Percentiles rank a stretch among this genome's conserved stretches.
Conservation (phyloP, 2,888 invertebrate genomes). For the Agrochola macilenta region DNA sequence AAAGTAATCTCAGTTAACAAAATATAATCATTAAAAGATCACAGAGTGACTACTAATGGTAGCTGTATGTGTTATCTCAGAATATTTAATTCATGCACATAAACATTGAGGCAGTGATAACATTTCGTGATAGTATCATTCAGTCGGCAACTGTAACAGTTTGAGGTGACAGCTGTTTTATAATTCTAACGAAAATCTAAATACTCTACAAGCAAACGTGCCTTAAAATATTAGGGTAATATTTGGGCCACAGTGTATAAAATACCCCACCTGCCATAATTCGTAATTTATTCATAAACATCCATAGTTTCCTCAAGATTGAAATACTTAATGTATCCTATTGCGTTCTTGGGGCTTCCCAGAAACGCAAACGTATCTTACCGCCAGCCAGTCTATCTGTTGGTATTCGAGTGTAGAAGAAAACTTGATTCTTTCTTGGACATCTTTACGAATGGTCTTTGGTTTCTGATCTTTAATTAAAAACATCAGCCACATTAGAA, state of each 20-base stretch:
- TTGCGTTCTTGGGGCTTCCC: background rate
- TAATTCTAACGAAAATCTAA: background rate
- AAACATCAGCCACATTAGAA: background rate
- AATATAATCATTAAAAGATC: constrained; percentile 23
- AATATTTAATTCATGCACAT: constrained; percentile 36
- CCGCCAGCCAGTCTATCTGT: too few relatives aligned
- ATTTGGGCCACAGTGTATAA: background rate
- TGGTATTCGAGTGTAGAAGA: background rate
- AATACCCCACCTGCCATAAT: background rate
- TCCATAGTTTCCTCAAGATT: background rate
- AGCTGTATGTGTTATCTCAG: constrained; percentile 27
- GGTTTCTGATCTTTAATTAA: background rate
- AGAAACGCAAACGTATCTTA: background rate
- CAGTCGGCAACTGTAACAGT: background rate
- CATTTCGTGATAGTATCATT: constrained; percentile 6
- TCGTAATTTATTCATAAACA: background rate
- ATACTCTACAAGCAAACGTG: background rate
- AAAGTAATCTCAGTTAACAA: constrained; percentile 6
- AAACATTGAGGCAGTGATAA: constrained; percentile 43
- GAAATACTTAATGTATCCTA: background rate
- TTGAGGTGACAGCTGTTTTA: constrained; percentile 10
- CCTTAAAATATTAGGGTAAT: background rate
- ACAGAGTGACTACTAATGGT: constrained; percentile 4
- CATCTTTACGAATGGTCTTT: background rate
- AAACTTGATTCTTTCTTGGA: background rate